Evolutionary conservation across 2,113 vertebrate genomes (phyloP), one percentile per base, ranked within the genome.

Genomic region (Rhodinocichla rosea): DNA sequence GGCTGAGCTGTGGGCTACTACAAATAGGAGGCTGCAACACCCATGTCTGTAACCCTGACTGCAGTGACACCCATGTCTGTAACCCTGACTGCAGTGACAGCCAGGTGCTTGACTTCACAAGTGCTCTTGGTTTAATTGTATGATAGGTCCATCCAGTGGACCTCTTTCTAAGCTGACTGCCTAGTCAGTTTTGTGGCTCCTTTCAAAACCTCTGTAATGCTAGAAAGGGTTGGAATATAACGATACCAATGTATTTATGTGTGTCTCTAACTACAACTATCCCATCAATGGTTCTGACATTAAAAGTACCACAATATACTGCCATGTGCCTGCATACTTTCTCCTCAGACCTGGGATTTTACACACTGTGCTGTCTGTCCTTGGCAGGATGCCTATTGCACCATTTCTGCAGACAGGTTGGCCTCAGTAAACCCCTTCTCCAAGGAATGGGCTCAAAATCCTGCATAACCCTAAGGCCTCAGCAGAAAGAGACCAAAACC

Each of bases 281-380:
- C 45, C 27, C 47, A 68, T 30, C 32, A 52, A 28, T 40, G 57
- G 32, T 68, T 93, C 82, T 94, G 82, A 59, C 39, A 53, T 37
- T 52, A 40, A 7, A 95, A 60, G 40, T 44, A 76, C 64, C 65
- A 75, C 49, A 89, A 52, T 33, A n/a, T 15, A 64, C 10, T n/a
- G 27, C 63, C 65, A 60, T 0, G 1, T 60, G 21, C 39, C 74
- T 57, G 18, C 0, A 1, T 22, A n/a, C 21, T 76, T 91, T 30
- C 35, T 28, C 5, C 33, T 75, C 47, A 87, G 39, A n/a, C 23
- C 67, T 73, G 35, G 39, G 49, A 68, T 83, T 85, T 85, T 68
- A 42, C 49, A 27, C 0, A 0, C 14, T 47, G 13, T 64, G 70
- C 59, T 19, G 4, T 47, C 59, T 19, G 4, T 47, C 62, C 52